A percentile compares a stretch with the other conserved stretches of the same genome.
phyloP scores from a whole-genome alignment of 1,140 invertebrate genomes.

The Neodiprion fabricii region DNA sequence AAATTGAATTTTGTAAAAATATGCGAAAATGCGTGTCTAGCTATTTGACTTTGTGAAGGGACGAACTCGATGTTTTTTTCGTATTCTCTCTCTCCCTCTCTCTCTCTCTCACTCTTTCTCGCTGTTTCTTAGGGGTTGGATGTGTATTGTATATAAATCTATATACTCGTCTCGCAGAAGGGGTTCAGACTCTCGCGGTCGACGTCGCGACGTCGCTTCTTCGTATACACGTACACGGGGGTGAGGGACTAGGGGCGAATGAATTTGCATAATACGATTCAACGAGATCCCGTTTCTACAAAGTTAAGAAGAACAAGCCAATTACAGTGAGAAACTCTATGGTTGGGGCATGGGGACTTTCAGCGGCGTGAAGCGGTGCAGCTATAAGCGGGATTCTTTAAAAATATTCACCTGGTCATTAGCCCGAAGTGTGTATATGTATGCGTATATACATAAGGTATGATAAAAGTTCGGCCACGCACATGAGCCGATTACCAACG shows the following conservation, averaged over 20 bases:
- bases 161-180: no score
- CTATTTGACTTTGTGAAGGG: neutral
- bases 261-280: conserved; percentile 61
- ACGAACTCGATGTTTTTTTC: conserved; percentile 11
- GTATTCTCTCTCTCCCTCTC: conserved; percentile 12
- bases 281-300: conserved; percentile 55
- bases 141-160: no score
- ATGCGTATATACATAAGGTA: conserved; percentile 22
- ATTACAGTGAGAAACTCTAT: conserved; percentile 60
- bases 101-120: neutral
- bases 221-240: no score
- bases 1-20: neutral
- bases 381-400: conserved; percentile 48
- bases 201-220: no score
- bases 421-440: conserved; percentile 26
- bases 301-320: conserved; percentile 61
- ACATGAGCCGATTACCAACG: neutral
- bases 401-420: conserved; percentile 60
- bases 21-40: neutral
- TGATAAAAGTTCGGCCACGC: conserved; percentile 16
- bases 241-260: neutral
- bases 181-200: no score
- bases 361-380: conserved; percentile 47
- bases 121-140: no score
- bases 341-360: conserved; percentile 38